Evolutionary conservation across 2,113 vertebrate genomes (phyloP), one percentile per base, ranked within the genome.

Genomic region (Abramis brama): DNA sequence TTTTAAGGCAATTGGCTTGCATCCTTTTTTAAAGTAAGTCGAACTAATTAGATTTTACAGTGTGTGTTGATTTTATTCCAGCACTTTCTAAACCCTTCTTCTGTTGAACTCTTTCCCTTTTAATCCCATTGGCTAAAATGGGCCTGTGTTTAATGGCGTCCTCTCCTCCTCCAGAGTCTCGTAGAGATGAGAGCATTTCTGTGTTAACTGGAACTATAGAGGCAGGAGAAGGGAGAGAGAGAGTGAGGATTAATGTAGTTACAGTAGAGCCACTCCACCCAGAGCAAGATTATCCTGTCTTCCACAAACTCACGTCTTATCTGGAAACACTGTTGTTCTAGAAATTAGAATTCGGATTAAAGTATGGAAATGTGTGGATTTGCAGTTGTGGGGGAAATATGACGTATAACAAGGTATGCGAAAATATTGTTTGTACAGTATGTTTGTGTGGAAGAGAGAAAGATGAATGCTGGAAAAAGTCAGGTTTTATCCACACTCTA

Each of bases 51-150:
- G 7, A 43, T 43, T 43, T 43, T 43, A 43, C 39, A 43, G 39
- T 68, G 39, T 36, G 39, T 68, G 39, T 36, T 50, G 50, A 59
- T 52, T 62, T 39, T 43, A 57, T 82, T 87, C 86, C 52, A 36
- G 36, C 81, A 50, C 27, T 62, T 80, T 80, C 36, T 45, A 79
- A 77, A 83, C 23, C 82, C 39, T 43, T 8, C 7, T 8, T 66
- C 88, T 87, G 91, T 50, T 92, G 85, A 91, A 92, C 89, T 91
- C 83, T 88, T 87, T 74, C 79, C 84, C 75, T 85, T 84, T 85
- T 92, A 92, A 92, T 93, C 90, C 89, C 66, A 73, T 90, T 91
- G 86, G 85, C 84, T 86, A 77, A 93, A 92, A 90, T 83, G 85
- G 88, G 89, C 87, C 81, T 73, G 84, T 60, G 85, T 91, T 87